phyloP scores from a whole-genome alignment of 2,113 vertebrate genomes.

The Petaurus breviceps region DNA sequence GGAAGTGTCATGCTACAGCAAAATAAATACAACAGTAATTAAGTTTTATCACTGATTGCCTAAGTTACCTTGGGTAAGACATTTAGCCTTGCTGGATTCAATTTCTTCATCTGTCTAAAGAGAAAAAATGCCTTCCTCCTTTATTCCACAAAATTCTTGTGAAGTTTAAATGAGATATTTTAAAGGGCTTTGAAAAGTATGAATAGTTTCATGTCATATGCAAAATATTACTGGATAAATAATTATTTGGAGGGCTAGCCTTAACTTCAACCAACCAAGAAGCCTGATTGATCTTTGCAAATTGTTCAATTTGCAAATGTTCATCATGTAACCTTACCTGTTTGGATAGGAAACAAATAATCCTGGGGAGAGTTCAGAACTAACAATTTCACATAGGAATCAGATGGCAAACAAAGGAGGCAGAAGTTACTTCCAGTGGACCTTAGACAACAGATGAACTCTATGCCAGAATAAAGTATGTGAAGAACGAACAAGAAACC shows the following conservation, averaged over 20 bases:
- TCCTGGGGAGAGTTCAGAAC: neutral
- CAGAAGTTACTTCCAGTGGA: conserved; percentile 5
- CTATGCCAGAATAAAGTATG: neutral
- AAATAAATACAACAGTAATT: neutral
- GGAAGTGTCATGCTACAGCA: neutral
- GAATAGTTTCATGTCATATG: neutral
- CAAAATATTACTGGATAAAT: neutral
- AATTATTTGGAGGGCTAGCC: neutral
- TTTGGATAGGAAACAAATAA: neutral
- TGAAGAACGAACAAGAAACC: conserved; percentile 25
- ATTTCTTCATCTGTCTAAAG: neutral
- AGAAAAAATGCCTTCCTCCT: neutral
- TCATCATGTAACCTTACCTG: neutral
- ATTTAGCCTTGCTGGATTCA: neutral
- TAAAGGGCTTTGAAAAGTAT: neutral
- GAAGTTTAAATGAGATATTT: neutral
- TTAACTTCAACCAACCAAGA: neutral
- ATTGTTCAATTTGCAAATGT: too few species aligned
- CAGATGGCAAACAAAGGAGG: neutral
- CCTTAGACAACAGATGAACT: conserved; percentile 18
- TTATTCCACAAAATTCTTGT: neutral
- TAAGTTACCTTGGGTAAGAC: neutral
- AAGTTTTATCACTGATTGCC: neutral
- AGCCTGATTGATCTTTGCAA: neutral
- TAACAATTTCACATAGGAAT: neutral